phyloP scores from a whole-genome alignment of 2,888 invertebrate species.

The Cabera pusaria region DNA sequence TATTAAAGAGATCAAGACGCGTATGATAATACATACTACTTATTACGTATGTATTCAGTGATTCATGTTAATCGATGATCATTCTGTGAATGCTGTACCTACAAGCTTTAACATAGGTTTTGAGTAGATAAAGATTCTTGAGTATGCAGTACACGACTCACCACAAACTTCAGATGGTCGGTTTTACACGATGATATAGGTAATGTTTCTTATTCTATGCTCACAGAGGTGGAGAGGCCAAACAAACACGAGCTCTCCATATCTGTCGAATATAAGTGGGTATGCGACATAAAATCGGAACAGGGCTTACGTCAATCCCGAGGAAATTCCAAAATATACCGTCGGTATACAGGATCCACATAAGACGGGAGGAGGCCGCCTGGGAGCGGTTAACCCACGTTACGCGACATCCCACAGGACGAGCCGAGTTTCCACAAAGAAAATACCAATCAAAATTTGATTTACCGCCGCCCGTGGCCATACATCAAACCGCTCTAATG shows the following conservation, averaged over 20 bases:
- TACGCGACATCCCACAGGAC: conserved; percentile 63
- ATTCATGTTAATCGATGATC: no score
- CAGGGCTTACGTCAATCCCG: conserved; percentile 48
- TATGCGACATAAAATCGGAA: conserved; percentile 24
- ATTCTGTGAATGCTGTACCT: no score
- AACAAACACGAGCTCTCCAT: not conserved
- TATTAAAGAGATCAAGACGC: no score
- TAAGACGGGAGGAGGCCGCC: conserved; percentile 57
- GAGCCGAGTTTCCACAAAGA: conserved; percentile 79
- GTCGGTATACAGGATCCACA: conserved; percentile 52
- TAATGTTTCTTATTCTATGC: no score
- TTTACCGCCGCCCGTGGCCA: conserved; percentile 81
- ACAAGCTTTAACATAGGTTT: no score
- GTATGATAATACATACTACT: no score
- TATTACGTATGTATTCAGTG: no score
- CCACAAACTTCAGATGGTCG: no score
- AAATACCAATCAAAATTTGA: conserved; percentile 83
- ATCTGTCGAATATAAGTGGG: not conserved
- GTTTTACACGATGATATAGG: no score
- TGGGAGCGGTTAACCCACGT: conserved; percentile 79
- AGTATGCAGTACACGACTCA: no score
- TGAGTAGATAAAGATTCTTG: no score
- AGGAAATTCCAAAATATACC: conserved; percentile 56
- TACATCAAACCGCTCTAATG: conserved; percentile 78
- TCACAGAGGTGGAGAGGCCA: no score